Conservation (phyloP, 2,888 invertebrate species). For the Cecidostiba fungosa region DNA sequence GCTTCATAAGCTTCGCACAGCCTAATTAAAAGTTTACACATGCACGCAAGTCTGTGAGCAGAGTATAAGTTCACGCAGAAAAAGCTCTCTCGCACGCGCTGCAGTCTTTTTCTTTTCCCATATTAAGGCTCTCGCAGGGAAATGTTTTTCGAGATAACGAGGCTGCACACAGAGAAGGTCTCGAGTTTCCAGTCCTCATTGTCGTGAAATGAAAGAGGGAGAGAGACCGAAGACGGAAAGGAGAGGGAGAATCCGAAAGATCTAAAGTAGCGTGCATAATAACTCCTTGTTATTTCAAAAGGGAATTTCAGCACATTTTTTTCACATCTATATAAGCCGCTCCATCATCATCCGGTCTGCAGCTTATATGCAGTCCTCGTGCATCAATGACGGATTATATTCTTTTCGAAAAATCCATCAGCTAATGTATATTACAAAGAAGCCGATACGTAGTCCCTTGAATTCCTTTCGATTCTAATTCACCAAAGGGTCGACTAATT, state of each 20-base stretch:
- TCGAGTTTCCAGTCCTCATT: conserved; percentile 53
- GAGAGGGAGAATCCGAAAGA: conserved; percentile 5
- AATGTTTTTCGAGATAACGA: conserved; percentile 63
- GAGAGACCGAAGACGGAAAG: not conserved
- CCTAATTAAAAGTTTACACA: conserved; percentile 61
- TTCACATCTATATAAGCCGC: not conserved
- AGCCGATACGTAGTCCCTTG: conserved; percentile 20
- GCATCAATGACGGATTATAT: not conserved
- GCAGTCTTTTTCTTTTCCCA: conserved; percentile 42
- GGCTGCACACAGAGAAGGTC: conserved; percentile 30
- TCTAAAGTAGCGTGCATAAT: conserved; percentile 4
- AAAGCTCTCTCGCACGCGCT: conserved; percentile 20
- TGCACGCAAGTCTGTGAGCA: conserved; percentile 28
- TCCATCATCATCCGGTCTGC: too few species aligned
- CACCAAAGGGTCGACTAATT: conserved; percentile 40
- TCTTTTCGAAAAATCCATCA: too few species aligned
- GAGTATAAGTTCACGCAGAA: conserved; percentile 41
- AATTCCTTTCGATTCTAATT: conserved; percentile 66
- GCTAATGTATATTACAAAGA: too few species aligned
- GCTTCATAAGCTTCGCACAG: not conserved
- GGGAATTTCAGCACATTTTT: conserved; percentile 24
- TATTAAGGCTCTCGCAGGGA: conserved; percentile 54
- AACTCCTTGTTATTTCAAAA: conserved; percentile 26
- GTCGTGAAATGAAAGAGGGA: conserved; percentile 58
- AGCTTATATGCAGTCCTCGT: not conserved